Evolutionary conservation across 2,113 vertebrate species (phyloP).

Genomic region (Trogon surrucura): DNA sequence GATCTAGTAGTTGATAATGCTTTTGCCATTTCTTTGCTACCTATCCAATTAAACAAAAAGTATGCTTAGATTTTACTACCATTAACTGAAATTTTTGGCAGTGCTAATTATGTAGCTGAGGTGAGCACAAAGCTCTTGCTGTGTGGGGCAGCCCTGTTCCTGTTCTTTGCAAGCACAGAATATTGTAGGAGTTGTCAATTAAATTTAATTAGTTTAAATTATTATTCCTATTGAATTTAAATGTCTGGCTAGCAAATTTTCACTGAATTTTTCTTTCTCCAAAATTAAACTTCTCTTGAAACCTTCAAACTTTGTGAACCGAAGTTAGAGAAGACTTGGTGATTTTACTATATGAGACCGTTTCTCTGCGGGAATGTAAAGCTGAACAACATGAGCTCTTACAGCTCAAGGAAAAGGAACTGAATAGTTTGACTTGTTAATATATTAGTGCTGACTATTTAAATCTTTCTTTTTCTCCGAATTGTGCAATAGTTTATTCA

Average conservation of each 20-base stretch:
- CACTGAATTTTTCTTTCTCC: neutral
- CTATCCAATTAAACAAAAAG: neutral
- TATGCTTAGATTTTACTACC: neutral
- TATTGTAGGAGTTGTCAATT: neutral
- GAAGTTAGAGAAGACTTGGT: neutral
- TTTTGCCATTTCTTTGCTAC: neutral
- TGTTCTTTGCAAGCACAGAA: neutral
- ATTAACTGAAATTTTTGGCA: neutral
- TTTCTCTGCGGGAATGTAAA: neutral
- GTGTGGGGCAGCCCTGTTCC: neutral
- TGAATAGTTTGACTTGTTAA: neutral
- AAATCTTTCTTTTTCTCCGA: neutral
- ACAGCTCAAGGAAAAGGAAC: neutral
- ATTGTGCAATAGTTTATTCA: slow-evolving; percentile 81
- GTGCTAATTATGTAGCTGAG: neutral
- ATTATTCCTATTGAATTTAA: neutral
- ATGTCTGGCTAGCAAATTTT: neutral
- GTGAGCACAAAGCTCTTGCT: neutral
- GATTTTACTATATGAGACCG: neutral
- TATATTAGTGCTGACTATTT: neutral
- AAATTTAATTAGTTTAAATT: neutral
- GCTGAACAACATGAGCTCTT: neutral
- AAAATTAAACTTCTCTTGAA: neutral
- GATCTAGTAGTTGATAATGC: neutral
- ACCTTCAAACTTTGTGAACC: neutral